Evolutionary conservation across 1,140 invertebrate genomes (phyloP).

Genomic region (honey bee (Apis mellifera)): Amel_HAv3.1 CM009936.2:1856501-1857000

Average conservation of each 20-base stretch:
- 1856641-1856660: conserved; percentile 69
- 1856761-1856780: conserved; percentile 65
- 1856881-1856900: conserved; percentile 80
- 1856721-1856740: conserved; percentile 73
- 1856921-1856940: conserved; percentile 78
- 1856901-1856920: conserved; percentile 79
- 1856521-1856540: conserved; percentile 96
- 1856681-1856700: conserved; percentile 65
- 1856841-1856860: conserved; percentile 90
- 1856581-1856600: conserved; percentile 81
- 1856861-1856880: conserved; percentile 78
- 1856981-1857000: conserved; percentile 70
- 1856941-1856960: conserved; percentile 78
- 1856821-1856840: conserved; percentile 96
- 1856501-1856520: conserved; percentile 87
- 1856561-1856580: conserved; percentile 73
- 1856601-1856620: conserved; percentile 77
- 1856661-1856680: conserved; percentile 69
- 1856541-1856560: conserved; percentile 83
- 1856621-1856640: conserved; percentile 79
- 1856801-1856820: conserved; percentile 86
- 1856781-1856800: conserved; percentile 69
- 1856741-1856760: conserved; percentile 76
- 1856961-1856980: conserved; percentile 77
- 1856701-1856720: conserved; percentile 66